A percentile compares a stretch with the other conserved stretches of the same genome.
phyloP scores from a whole-genome alignment of 2,797 vertebrate genomes.

The Mormyrus hasselquistii region DNA sequence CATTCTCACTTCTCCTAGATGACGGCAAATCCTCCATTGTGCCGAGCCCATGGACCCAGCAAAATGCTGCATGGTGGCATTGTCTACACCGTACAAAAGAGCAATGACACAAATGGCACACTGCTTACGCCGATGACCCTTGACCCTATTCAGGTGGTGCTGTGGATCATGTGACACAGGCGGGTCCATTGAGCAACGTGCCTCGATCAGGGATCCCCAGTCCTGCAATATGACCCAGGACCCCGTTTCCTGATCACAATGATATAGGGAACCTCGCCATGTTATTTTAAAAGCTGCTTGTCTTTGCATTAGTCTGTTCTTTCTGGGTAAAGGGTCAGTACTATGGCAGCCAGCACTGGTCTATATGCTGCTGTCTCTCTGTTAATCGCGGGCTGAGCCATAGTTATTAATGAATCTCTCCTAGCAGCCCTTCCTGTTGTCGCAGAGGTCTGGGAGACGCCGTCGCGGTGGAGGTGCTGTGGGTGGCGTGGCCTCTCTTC shows the following conservation, averaged over 20 bases:
- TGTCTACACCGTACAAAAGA: conserved; percentile 53
- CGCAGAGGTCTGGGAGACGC: background rate
- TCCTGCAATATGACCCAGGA: conserved; percentile 37
- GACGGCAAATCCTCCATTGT: conserved; percentile 29
- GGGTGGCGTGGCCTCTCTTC: background rate
- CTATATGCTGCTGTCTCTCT: conserved; percentile 4
- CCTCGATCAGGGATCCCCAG: conserved; percentile 43
- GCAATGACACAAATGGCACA: conserved; percentile 46
- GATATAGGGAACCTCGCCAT: conserved; percentile 27
- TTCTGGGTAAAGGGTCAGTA: background rate
- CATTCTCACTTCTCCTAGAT: conserved; percentile 40
- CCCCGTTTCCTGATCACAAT: conserved; percentile 40
- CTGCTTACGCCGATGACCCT: conserved; percentile 45
- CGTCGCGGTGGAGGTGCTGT: background rate
- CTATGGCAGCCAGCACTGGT: background rate
- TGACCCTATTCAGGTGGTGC: conserved; percentile 51
- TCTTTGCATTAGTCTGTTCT: background rate
- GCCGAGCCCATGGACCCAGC: conserved; percentile 32
- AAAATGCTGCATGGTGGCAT: conserved; percentile 43
- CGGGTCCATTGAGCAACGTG: conserved; percentile 30
- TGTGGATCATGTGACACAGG: conserved; percentile 42
- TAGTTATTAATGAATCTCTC: background rate
- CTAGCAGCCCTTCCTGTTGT: background rate
- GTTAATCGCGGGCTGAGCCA: background rate
- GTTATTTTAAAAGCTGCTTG: background rate